These are phyloP conservation scores for Portevinia maculata DNA, from an alignment of 2,888 invertebrate species.

Conservation along the genomic window DNA sequence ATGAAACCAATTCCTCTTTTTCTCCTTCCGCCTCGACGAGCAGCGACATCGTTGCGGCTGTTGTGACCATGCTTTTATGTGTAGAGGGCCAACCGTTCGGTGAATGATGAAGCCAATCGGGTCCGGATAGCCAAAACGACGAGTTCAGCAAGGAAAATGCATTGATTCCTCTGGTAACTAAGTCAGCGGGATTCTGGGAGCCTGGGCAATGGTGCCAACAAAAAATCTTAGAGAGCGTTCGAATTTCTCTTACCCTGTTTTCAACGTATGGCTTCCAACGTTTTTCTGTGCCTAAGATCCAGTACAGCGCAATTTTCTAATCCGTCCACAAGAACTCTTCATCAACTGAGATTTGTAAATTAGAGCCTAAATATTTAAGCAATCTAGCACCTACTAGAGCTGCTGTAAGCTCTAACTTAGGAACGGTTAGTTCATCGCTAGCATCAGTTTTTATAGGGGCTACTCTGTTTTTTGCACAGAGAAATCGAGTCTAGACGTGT, in stretches of 20 bases:
- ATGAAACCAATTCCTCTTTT: not conserved
- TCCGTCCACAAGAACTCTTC: slow-evolving; percentile 33
- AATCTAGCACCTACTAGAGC: slow-evolving; percentile 11
- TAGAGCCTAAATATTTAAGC: slow-evolving; percentile 14
- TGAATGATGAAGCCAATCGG: slow-evolving; percentile 9
- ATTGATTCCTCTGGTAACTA: slow-evolving; percentile 17
- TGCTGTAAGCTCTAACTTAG: slow-evolving; percentile 8
- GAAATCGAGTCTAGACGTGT: slow-evolving; percentile 2
- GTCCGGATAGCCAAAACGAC: slow-evolving; percentile 14
- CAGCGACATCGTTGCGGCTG: slow-evolving; percentile 3
- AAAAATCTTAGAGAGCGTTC: slow-evolving; percentile 20
- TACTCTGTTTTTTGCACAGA: slow-evolving; percentile 28
- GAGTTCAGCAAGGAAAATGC: slow-evolving; percentile 3
- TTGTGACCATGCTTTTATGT: not conserved
- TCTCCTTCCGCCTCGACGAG: slow-evolving; percentile 28
- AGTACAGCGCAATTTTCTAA: slow-evolving; percentile 26
- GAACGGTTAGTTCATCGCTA: slow-evolving; percentile 3
- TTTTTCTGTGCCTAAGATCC: slow-evolving; percentile 19
- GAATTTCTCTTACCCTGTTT: slow-evolving; percentile 33
- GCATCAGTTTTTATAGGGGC: slow-evolving; percentile 6
- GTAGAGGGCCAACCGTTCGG: not conserved
- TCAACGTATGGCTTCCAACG: slow-evolving; percentile 27
- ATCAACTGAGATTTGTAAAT: slow-evolving; percentile 17
- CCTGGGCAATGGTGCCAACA: slow-evolving; percentile 24
- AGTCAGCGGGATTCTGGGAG: slow-evolving; percentile 19